Percentiles rank a stretch among this genome's conserved stretches.
phyloP scores from a whole-genome alignment of 1,140 invertebrate species.

The Trichomalopsis sarcophagae region DNA sequence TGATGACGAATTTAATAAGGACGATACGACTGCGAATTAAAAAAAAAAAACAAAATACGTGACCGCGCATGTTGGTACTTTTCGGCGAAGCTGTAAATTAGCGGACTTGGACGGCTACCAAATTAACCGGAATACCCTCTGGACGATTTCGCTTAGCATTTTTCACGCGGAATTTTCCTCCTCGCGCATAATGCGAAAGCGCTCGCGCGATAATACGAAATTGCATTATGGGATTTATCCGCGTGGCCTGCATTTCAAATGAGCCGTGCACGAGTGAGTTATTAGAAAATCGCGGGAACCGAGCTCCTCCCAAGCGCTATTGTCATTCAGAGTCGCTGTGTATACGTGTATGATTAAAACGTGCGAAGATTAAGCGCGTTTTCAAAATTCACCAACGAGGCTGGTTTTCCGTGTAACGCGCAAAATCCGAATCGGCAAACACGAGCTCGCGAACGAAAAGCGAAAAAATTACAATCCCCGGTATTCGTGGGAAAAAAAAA shows the following conservation, averaged over 20 bases:
- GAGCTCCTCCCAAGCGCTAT: background rate
- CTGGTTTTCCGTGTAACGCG: too few species aligned
- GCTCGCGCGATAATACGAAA: too few species aligned
- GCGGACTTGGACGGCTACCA: constrained; percentile 9
- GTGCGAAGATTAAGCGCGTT: too few species aligned
- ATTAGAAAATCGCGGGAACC: background rate
- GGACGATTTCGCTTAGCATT: constrained; percentile 5
- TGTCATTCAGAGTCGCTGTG: too few species aligned
- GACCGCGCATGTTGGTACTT: background rate
- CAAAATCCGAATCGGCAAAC: too few species aligned
- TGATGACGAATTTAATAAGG: too few species aligned
- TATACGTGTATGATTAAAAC: too few species aligned
- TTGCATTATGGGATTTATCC: too few species aligned
- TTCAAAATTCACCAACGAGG: too few species aligned
- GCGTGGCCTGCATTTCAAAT: background rate
- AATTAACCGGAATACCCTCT: constrained; percentile 20
- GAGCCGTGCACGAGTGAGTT: background rate
- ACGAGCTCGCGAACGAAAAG: too few species aligned
- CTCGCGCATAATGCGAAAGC: background rate
- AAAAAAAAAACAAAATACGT: background rate
- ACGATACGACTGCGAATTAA: too few species aligned
- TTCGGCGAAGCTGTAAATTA: background rate
- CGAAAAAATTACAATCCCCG: background rate
- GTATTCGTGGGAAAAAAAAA: background rate
- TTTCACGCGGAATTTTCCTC: constrained; percentile 13